Evolutionary conservation across 2,888 invertebrate species (phyloP).

Genomic region (Microctonus brassicae): DNA sequence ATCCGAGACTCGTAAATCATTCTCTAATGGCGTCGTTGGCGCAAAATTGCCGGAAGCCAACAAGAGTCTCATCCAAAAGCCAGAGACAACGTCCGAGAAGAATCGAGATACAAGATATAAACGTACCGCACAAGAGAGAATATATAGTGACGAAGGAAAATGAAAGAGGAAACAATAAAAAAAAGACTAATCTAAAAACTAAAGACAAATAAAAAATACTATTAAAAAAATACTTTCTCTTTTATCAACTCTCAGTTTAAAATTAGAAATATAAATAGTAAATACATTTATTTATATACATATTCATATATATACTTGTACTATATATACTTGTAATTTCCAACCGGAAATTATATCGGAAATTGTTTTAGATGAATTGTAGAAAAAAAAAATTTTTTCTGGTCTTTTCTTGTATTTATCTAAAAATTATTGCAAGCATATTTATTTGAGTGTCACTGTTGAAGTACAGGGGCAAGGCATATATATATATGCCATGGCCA

Average conservation of each 20-base stretch:
- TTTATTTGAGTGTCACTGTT: conserved; percentile 18
- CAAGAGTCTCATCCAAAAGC: conserved; percentile 3
- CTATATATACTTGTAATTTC: too few relatives aligned
- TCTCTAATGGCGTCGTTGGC: conserved; percentile 35
- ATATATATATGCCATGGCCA: too few relatives aligned
- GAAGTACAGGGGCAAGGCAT: neutral
- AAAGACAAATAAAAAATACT: neutral
- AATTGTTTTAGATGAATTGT: neutral
- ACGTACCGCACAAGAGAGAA: neutral
- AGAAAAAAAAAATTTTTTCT: neutral
- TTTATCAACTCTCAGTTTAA: neutral
- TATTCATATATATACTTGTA: too few relatives aligned
- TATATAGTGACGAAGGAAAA: neutral
- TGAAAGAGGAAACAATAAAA: neutral
- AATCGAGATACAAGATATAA: conserved; percentile 8
- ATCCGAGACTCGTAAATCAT: conserved; percentile 38
- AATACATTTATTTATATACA: too few relatives aligned
- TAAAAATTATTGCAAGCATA: too few relatives aligned
- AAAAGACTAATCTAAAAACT: neutral
- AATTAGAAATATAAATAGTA: too few relatives aligned
- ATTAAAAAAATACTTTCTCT: neutral
- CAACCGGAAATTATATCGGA: conserved; percentile 10
- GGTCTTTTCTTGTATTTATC: too few relatives aligned
- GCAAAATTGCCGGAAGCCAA: conserved; percentile 39
- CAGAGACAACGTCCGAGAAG: conserved; percentile 3